Conservation (phyloP, 2,888 invertebrate species). For the Nycteola revayana region DNA sequence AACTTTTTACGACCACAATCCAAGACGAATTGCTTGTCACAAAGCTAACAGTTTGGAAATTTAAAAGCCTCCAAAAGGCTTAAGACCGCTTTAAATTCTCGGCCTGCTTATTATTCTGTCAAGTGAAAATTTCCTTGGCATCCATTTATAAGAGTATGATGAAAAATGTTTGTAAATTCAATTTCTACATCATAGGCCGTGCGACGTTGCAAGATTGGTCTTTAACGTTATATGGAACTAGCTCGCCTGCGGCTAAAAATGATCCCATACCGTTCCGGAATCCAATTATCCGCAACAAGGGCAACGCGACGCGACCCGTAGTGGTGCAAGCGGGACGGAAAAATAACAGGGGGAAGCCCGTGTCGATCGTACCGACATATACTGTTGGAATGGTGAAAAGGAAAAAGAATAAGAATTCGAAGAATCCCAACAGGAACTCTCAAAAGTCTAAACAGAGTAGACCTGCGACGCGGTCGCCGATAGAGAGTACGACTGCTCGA, state of each 20-base stretch:
- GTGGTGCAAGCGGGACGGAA: constrained; percentile 68
- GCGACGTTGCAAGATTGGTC: constrained; percentile 97
- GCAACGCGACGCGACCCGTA: constrained; percentile 69
- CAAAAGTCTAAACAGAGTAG: constrained; percentile 79
- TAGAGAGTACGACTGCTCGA: constrained; percentile 73
- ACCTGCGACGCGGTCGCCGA: constrained; percentile 77
- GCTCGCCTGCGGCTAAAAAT: constrained; percentile 82
- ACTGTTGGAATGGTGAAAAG: constrained; percentile 72
- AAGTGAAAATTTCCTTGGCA: constrained; percentile 15
- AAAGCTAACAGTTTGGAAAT: constrained; percentile 22
- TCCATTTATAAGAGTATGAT: not conserved
- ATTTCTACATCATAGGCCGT: constrained; percentile 84
- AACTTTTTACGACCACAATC: constrained; percentile 30
- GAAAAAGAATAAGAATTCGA: constrained; percentile 81
- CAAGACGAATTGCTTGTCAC: constrained; percentile 30
- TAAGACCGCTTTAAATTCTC: constrained; percentile 12
- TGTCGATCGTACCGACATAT: constrained; percentile 67
- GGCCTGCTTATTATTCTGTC: constrained; percentile 18
- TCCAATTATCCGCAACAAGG: constrained; percentile 66
- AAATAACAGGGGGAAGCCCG: constrained; percentile 62
- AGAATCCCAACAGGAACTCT: constrained; percentile 75
- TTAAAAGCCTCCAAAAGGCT: constrained; percentile 17
- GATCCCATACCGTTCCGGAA: constrained; percentile 82
- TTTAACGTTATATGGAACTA: constrained; percentile 95
- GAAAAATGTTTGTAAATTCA: constrained; percentile 32